Conservation (phyloP, 1,140 invertebrate species). For the Episyrphus balteatus region DNA sequence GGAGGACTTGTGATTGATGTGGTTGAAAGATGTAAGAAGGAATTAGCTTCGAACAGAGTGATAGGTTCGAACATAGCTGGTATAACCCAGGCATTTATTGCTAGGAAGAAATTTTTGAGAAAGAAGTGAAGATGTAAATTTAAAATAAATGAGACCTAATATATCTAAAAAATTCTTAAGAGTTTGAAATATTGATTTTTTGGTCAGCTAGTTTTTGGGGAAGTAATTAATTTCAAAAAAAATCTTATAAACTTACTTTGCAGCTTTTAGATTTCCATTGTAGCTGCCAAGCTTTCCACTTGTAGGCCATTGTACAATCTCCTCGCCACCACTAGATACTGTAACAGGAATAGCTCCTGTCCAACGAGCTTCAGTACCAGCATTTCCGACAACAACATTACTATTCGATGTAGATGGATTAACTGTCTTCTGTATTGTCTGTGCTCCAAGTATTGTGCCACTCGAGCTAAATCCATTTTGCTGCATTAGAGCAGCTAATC, state of each 20-base stretch:
- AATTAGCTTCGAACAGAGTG: constrained; percentile 4
- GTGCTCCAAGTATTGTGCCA: constrained; percentile 41
- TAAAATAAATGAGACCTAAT: no score
- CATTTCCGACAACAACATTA: neutral
- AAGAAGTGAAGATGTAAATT: no score
- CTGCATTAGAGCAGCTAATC: constrained; percentile 57
- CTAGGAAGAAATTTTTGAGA: no score
- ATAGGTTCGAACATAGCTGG: no score
- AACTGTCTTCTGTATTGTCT: constrained; percentile 34
- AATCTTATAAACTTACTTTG: no score
- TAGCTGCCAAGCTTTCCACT: constrained; percentile 29
- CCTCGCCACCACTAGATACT: constrained; percentile 6
- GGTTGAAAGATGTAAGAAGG: constrained; percentile 12
- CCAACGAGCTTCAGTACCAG: constrained; percentile 36
- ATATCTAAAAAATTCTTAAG: no score
- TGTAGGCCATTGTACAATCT: constrained; percentile 30
- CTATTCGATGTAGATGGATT: constrained; percentile 13
- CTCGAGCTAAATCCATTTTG: constrained; percentile 55
- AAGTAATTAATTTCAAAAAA: no score
- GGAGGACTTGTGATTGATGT: constrained; percentile 21
- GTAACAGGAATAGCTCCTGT: constrained; percentile 17
- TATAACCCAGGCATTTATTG: neutral
- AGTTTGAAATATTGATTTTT: no score
- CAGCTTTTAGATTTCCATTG: neutral
- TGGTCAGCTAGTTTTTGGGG: no score